Evolutionary conservation across 1,140 invertebrate genomes (phyloP).

Genomic region (Cardiocondyla obscurior): DNA sequence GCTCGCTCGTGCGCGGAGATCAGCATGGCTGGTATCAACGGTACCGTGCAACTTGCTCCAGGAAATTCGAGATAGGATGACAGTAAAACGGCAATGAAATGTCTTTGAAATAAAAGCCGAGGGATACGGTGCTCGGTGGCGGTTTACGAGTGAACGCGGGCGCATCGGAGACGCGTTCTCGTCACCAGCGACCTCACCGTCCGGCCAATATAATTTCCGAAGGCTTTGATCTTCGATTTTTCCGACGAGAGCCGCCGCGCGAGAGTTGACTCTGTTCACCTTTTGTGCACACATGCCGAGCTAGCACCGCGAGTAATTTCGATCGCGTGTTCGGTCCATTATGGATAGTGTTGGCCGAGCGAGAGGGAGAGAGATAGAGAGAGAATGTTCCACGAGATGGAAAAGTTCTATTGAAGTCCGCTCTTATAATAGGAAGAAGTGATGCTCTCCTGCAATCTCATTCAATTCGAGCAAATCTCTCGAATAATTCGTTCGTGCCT

Average conservation of each 20-base stretch:
- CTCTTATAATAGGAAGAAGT: background rate
- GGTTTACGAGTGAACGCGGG: constrained; percentile 61
- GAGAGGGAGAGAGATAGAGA: background rate
- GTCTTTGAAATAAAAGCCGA: constrained; percentile 55
- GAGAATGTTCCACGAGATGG: constrained; percentile 4
- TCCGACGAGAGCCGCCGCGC: constrained; percentile 5
- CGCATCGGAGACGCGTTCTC: background rate
- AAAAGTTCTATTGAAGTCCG: constrained; percentile 17
- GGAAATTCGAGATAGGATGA: constrained; percentile 41
- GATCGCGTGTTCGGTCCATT: constrained; percentile 40
- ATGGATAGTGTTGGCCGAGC: constrained; percentile 1
- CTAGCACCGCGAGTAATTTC: constrained; percentile 41
- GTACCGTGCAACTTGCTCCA: constrained; percentile 9
- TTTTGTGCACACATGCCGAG: constrained; percentile 24
- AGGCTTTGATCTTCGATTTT: constrained; percentile 66
- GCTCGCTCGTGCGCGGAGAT: background rate
- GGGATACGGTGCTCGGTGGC: background rate
- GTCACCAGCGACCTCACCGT: constrained; percentile 11
- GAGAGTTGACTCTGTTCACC: constrained; percentile 17
- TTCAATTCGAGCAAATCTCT: background rate
- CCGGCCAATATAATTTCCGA: constrained; percentile 54
- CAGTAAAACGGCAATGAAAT: constrained; percentile 61
- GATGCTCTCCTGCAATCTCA: background rate
- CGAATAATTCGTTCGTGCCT: background rate
- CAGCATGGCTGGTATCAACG: constrained; percentile 8